Evolutionary conservation across 2,888 invertebrate species (phyloP), one percentile per base, ranked within the genome.

Genomic region (Tipula helvola): DNA sequence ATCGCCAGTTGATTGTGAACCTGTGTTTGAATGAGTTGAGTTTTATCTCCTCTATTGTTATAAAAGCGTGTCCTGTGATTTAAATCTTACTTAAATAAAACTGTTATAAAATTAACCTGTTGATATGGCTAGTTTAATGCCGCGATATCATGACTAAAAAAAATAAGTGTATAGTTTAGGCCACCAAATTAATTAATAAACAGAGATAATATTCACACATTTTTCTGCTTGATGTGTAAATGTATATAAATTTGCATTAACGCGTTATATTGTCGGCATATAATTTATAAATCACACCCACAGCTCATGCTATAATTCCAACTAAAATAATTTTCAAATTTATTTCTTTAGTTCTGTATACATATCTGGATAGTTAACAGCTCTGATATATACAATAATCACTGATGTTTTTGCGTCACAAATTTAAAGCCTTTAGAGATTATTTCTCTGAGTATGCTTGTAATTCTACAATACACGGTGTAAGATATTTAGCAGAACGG

Each of bases 401-500:
- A 39, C 39, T 39, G 3, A 71, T 28, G 28, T 10, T 28, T 10
- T 12, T 71, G 87, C 93, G 93, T 87, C 94, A 94, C 71, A 71
- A 71, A 71, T 1, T 71, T 2, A 71, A 1, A 93, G 94, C 87
- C 94, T 94, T 7, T 94, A 92, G 91, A 90, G 93, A 93, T 71
- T 93, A 94, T 88, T 90, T 94, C 36, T 91, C 93, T 47, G 94
- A 94, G 88, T 94, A 93, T 88, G 93, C 94, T 10, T 92, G 93
- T 18, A 94, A 94, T 88, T 94, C 94, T 36, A 94, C 94, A 88
- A 93, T 94, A 0, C 94, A 94, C 88, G 94, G 94, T 5, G 91
- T 94, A 1, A 93, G 93, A 87, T 94, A 94, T 88, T 91, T 94
- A 87, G 94, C 94, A 5, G 94, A 94, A 88, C 92, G 92, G 87